These are phyloP conservation scores for Dendrolimus kikuchii DNA, from an alignment of 1,140 invertebrate species.

Conservation along the genomic window DNA sequence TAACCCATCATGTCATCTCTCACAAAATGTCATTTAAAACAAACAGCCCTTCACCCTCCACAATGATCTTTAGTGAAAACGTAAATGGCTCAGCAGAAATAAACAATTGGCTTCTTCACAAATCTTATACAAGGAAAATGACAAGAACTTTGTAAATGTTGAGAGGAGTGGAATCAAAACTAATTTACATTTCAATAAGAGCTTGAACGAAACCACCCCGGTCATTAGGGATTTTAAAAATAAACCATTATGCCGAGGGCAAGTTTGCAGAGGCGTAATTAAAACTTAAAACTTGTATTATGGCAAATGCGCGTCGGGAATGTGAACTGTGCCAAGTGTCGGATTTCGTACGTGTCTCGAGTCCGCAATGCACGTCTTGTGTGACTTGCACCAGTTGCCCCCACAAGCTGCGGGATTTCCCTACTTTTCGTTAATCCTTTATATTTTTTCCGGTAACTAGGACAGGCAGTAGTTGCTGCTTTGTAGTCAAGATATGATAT, in stretches of 20 bases:
- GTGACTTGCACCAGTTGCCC: constrained; percentile 9
- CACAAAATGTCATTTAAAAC: too few species aligned
- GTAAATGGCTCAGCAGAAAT: not conserved
- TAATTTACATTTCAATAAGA: constrained; percentile 16
- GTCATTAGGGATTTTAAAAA: constrained; percentile 24
- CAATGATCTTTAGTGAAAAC: too few species aligned
- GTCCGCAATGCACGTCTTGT: constrained; percentile 37
- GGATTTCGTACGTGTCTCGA: constrained; percentile 56
- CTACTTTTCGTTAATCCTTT: constrained; percentile 16
- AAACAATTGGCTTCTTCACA: not conserved
- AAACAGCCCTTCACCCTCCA: too few species aligned
- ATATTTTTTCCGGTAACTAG: constrained; percentile 6
- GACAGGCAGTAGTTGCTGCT: too few species aligned
- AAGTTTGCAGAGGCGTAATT: constrained; percentile 51
- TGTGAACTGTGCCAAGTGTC: constrained; percentile 60
- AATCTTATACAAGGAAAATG: constrained; percentile 1
- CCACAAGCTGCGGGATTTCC: constrained; percentile 10
- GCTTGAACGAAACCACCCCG: constrained; percentile 4
- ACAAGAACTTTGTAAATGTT: constrained; percentile 11
- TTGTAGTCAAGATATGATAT: too few species aligned
- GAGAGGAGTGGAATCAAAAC: constrained; percentile 11
- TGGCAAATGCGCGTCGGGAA: constrained; percentile 31
- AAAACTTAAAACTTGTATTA: constrained; percentile 62
- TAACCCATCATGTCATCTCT: too few species aligned
- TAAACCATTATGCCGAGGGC: constrained; percentile 20